phyloP scores from a whole-genome alignment of 1,140 invertebrate species.

The Octopus bimaculoides region DNA sequence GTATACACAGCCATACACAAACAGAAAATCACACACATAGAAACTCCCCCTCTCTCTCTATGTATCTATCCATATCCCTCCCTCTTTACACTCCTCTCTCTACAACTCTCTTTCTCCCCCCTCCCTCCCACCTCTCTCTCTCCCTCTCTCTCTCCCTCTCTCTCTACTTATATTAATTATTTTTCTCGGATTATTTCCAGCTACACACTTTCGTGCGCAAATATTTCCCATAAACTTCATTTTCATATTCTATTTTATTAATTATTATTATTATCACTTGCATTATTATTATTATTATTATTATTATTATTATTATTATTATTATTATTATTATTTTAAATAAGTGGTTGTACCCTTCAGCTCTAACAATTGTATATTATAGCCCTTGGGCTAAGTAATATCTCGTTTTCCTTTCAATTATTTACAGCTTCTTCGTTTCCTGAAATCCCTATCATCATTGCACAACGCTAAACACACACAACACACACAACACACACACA shows the following conservation, averaged over 20 bases:
- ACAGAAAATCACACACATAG: too few species aligned
- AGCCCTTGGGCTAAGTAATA: neutral
- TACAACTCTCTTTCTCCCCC: neutral
- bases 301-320: too few species aligned
- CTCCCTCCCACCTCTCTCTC: neutral
- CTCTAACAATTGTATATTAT: neutral
- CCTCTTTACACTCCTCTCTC: neutral
- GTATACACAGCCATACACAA: too few species aligned
- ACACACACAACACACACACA: too few species aligned
- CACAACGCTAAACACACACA: too few species aligned
- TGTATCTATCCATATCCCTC: neutral
- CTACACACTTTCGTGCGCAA: too few species aligned
- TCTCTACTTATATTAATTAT: too few species aligned
- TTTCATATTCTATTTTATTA: neutral
- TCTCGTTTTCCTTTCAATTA: slow-evolving; percentile 6
- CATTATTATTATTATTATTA: too few species aligned
- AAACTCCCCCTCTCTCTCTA: neutral
- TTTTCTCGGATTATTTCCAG: too few species aligned
- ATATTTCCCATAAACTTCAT: too few species aligned
- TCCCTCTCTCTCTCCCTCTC: neutral
- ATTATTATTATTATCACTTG: slow-evolving; percentile 3
- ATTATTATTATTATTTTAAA: too few species aligned
- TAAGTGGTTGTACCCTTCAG: neutral
- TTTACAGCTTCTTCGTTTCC: neutral
- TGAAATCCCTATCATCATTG: slow-evolving; percentile 4